Conservation (phyloP, 2,888 invertebrate genomes). For the Xestia c-nigrum region DNA sequence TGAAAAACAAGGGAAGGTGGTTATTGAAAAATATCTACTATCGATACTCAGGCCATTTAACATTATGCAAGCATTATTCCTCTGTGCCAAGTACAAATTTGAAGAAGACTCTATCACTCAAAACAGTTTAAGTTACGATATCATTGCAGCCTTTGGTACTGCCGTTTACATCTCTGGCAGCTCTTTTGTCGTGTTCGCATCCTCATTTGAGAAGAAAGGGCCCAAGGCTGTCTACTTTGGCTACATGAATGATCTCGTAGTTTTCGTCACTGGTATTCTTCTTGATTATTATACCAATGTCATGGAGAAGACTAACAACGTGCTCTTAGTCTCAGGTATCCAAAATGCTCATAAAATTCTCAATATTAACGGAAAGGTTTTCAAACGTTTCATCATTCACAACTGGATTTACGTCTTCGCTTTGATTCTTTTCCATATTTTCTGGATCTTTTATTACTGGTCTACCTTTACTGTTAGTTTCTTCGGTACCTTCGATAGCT, state of each 20-base stretch:
- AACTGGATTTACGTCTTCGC: slow-evolving; percentile 27
- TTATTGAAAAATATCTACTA: slow-evolving; percentile 25
- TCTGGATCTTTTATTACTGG: slow-evolving; percentile 16
- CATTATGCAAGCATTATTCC: slow-evolving; percentile 40
- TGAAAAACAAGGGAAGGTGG: background rate
- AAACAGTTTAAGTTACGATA: slow-evolving; percentile 30
- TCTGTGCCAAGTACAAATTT: slow-evolving; percentile 46
- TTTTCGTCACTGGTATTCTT: slow-evolving; percentile 10
- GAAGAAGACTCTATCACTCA: slow-evolving; percentile 1
- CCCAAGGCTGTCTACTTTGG: background rate
- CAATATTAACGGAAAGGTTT: slow-evolving; percentile 7
- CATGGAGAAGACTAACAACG: slow-evolving; percentile 25
- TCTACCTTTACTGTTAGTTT: background rate
- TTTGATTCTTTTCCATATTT: slow-evolving; percentile 25
- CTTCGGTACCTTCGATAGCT: background rate
- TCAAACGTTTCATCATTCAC: background rate
- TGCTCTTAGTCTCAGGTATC: slow-evolving; percentile 21
- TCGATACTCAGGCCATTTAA: slow-evolving; percentile 41
- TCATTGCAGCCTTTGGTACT: slow-evolving; percentile 15
- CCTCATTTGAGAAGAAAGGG: background rate
- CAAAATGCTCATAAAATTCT: slow-evolving; percentile 31
- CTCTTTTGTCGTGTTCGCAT: background rate
- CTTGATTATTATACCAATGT: slow-evolving; percentile 23
- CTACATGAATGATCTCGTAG: background rate
- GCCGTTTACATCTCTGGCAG: background rate